Base-by-base conservation (phyloP, 1,140 invertebrate species). In the Fopius arisanus region DNA sequence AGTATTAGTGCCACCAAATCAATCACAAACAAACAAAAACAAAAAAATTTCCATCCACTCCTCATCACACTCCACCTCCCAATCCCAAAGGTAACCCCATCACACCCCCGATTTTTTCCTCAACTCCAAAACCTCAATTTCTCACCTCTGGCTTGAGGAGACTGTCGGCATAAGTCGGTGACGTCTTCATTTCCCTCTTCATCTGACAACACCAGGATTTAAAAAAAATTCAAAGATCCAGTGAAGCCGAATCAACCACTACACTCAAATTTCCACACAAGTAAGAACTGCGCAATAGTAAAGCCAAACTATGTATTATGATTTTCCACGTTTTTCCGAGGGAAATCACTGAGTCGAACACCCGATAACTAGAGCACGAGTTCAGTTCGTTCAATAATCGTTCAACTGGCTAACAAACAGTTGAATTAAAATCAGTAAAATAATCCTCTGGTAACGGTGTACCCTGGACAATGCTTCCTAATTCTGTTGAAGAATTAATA, bases 71-170 rank as follows among this genome's bases (percentile, higher is more conserved):
- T 6, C 14, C 51, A 43, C 43, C 2, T 9, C 14, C 10, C 66
- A 67, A 69, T 76, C 33, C 43, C 29, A 12, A n/a, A 23, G 19
- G 63, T 31, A 6, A 19, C 29, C 48, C 67, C 26, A 26, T 26
- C 14, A 12, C 9, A 63, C 7, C 72, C 73, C 31, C 26, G 26
- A 73, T 63, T 67, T 73, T 66, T 72, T 74, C 54, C 54, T 51
- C 16, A 28, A 19, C 59, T 51, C 12, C 4, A 48, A 71, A 66
- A 69, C 9, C 41, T 51, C 29, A 3, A 43, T 66, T 33, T 63
- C 85, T 86, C 83, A 87, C 86, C 85, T 87, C 84, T 66, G 81
- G 81, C 54, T 85, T 85, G 16, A 87, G 72, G 72, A 85, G 75
- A 66, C 85, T 83, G 77, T 79, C 82, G 29, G 77, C 77, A 62